A percentile compares a stretch with the other conserved stretches of the same genome.
Evolutionary conservation across 1,140 invertebrate species (phyloP).

Genomic region (Philotrypesis tridentata): DNA sequence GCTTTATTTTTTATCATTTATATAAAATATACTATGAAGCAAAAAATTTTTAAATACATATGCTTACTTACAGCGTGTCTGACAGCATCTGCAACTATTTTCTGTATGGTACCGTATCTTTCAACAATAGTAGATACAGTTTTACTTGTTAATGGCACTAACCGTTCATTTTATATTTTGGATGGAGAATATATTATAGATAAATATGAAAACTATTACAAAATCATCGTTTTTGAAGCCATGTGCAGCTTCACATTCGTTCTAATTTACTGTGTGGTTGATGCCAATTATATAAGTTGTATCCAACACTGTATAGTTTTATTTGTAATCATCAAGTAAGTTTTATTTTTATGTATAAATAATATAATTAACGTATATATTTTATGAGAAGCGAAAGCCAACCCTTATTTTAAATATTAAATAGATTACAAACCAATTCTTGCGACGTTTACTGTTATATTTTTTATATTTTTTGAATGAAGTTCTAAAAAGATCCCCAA

Average conservation of each 20-base stretch:
- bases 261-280: background rate
- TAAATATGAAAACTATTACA: background rate
- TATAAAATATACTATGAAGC: no score
- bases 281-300: background rate
- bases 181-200: slow-evolving; percentile 8
- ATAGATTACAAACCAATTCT: no score
- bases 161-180: background rate
- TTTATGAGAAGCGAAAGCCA: no score
- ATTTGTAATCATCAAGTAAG: slow-evolving; percentile 9
- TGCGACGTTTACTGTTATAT: no score
- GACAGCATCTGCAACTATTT: background rate
- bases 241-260: background rate
- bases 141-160: background rate
- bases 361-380: no score
- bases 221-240: slow-evolving; percentile 9
- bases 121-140: background rate
- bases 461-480: no score
- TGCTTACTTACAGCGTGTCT: background rate
- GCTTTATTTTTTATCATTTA: no score
- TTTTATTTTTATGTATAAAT: no score
- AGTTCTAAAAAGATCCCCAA: no score
- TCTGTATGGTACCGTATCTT: background rate
- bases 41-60: no score
- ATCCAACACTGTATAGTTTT: slow-evolving; percentile 9
- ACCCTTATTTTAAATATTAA: no score